Conservation (phyloP, 2,888 invertebrate genomes). For the Cephonodes hylas region DNA sequence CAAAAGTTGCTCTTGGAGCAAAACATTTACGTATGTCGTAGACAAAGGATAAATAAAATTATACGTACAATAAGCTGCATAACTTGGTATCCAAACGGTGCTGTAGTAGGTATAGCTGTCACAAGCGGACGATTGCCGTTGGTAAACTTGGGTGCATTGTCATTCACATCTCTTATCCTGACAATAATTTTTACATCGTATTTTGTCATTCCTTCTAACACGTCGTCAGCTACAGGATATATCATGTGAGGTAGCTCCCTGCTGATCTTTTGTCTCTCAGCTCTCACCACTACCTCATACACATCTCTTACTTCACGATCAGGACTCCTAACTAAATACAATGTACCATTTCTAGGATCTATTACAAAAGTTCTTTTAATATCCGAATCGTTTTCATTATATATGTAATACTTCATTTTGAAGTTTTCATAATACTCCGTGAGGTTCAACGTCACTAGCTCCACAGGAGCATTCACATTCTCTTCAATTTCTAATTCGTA, state of each 20-base stretch:
- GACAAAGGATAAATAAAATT: background rate
- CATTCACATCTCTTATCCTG: constrained; percentile 89
- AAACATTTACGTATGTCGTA: too few relatives aligned
- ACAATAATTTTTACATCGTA: constrained; percentile 91
- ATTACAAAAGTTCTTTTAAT: constrained; percentile 85
- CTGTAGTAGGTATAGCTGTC: constrained; percentile 90
- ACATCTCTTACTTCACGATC: constrained; percentile 86
- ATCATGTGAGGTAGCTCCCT: constrained; percentile 87
- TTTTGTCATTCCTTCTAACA: constrained; percentile 85
- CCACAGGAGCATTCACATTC: constrained; percentile 88
- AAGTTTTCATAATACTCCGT: constrained; percentile 84
- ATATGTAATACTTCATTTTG: constrained; percentile 84
- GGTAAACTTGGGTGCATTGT: constrained; percentile 89
- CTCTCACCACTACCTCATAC: constrained; percentile 81
- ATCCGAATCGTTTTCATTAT: constrained; percentile 81
- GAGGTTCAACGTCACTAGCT: constrained; percentile 88
- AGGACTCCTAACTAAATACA: constrained; percentile 86
- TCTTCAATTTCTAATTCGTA: constrained; percentile 92
- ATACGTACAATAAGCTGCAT: constrained; percentile 84
- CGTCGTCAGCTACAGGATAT: constrained; percentile 88
- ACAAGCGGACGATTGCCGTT: constrained; percentile 89
- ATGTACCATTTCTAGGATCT: constrained; percentile 87
- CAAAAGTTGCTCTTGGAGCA: too few relatives aligned
- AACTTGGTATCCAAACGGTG: constrained; percentile 90
- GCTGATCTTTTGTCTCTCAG: constrained; percentile 81